Evolutionary conservation across 1,140 invertebrate species (phyloP).

Genomic region (Megalonaias nervosa): DNA sequence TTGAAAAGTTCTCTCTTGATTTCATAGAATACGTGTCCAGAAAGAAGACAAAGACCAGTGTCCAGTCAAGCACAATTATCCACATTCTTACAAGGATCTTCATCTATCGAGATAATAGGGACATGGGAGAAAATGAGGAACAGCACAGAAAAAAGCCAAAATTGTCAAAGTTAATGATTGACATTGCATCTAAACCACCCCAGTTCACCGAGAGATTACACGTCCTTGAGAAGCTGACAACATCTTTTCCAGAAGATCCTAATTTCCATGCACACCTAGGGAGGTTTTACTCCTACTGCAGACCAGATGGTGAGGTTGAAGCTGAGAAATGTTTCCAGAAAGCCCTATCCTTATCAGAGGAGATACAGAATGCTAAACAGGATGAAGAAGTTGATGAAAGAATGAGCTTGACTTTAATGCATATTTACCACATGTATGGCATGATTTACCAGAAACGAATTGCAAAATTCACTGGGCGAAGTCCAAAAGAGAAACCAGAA

Average conservation of each 20-base stretch:
- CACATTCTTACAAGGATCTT: conserved; percentile 45
- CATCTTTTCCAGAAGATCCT: conserved; percentile 40
- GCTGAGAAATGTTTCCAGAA: conserved; percentile 42
- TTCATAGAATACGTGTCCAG: conserved; percentile 42
- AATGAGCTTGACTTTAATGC: conserved; percentile 33
- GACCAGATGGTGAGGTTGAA: conserved; percentile 34
- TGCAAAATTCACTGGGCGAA: conserved; percentile 26
- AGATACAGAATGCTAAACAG: conserved; percentile 14
- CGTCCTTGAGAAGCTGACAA: conserved; percentile 37
- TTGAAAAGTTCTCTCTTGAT: conserved; percentile 30
- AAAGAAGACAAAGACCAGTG: conserved; percentile 21
- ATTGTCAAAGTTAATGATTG: conserved; percentile 38
- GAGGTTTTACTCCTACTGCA: conserved; percentile 41
- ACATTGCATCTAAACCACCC: conserved; percentile 35
- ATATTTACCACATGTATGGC: conserved; percentile 47
- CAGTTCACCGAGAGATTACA: conserved; percentile 33
- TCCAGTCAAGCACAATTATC: conserved; percentile 25
- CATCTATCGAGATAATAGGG: conserved; percentile 40
- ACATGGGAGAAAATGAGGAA: conserved; percentile 36
- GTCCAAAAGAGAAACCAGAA: conserved; percentile 24
- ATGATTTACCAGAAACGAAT: conserved; percentile 34
- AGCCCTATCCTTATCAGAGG: conserved; percentile 30
- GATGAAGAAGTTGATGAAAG: conserved; percentile 31
- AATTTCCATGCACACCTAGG: conserved; percentile 44
- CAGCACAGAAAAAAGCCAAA: conserved; percentile 28